These are phyloP conservation scores for Lindbergichthys nudifrons DNA, from an alignment of 2,797 vertebrate genomes.

Conservation along the genomic window DNA sequence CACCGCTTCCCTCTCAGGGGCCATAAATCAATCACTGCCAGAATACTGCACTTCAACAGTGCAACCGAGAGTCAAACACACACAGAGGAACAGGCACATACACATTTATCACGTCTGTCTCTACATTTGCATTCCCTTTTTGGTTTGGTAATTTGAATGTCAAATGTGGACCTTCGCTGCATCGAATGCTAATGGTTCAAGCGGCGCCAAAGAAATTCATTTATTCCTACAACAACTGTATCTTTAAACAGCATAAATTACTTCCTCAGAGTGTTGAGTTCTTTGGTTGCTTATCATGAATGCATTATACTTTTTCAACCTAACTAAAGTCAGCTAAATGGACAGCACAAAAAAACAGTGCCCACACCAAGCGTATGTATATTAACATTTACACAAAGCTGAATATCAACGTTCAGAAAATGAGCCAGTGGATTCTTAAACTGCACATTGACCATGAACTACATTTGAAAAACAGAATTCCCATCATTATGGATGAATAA, in stretches of 20 bases:
- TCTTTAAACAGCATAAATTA: conserved; percentile 36
- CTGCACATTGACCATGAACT: conserved; percentile 9
- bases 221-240: conserved; percentile 34
- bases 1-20: conserved; percentile 43
- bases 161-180: conserved; percentile 36
- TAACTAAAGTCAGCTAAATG: conserved; percentile 25
- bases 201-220: conserved; percentile 2
- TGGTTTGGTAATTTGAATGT: conserved; percentile 48
- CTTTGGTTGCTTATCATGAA: conserved; percentile 20
- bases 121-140: conserved; percentile 50
- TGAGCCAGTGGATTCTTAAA: background rate
- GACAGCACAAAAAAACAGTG: conserved; percentile 14
- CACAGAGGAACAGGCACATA: conserved; percentile 19
- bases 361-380: conserved; percentile 3
- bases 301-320: conserved; percentile 3
- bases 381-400: conserved; percentile 18
- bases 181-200: conserved; percentile 28
- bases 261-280: conserved; percentile 8
- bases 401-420: conserved; percentile 8
- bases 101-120: conserved; percentile 19
- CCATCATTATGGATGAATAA: background rate
- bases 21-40: conserved; percentile 72
- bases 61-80: conserved; percentile 27
- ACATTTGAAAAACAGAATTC: background rate
- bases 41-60: conserved; percentile 55